Base-by-base conservation (phyloP, 2,888 invertebrate genomes). In the Parnassius apollo region DNA sequence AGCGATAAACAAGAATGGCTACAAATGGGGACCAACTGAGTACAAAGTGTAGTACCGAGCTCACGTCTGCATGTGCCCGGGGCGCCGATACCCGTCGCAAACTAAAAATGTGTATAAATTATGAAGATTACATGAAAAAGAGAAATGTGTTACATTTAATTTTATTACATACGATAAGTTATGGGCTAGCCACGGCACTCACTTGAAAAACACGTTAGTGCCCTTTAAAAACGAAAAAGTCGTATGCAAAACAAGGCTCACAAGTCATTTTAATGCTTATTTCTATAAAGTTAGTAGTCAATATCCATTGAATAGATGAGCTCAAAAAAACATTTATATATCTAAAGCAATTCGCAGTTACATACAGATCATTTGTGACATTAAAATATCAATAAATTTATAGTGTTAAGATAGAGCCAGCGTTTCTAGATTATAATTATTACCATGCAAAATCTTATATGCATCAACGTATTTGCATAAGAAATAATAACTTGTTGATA, bases 101-200 rank as follows among this genome's bases (percentile, higher is more conserved):
- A 85, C 88, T 88, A 87, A 91, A 91, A 91, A 88, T 88, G 82
- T 85, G 82, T 85, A 89, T 91, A 91, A 90, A 89, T 90, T 89
- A 90, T 89, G 82, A 89, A 91, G 89, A 91, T 91, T 89, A 90
- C 85, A 86, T 85, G 90, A 88, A 89, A 91, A 91, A 88, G 90
- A 91, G 88, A 90, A 91, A 91, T 90, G 89, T 90, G 90, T 86
- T 90, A 90, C 90, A 91, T 91, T 91, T 91, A 90, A 91, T 91
- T 91, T 91, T 91, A 91, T 91, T 91, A 90, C 90, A 85, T 78
- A 82, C 89, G 84, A 91, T 91, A 91, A 91, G 83, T 91, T 91
- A 90, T 88, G 85, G 79, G 72, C 86, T 89, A 87, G 91, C 81
- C 80, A 76, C 82, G 79, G 86, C 85, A 80, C 84, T 88, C 80